Percentiles rank a stretch among this genome's conserved stretches.
Evolutionary conservation across 1,140 invertebrate species (phyloP).

Genomic region (Potamilus streckersoni): DNA sequence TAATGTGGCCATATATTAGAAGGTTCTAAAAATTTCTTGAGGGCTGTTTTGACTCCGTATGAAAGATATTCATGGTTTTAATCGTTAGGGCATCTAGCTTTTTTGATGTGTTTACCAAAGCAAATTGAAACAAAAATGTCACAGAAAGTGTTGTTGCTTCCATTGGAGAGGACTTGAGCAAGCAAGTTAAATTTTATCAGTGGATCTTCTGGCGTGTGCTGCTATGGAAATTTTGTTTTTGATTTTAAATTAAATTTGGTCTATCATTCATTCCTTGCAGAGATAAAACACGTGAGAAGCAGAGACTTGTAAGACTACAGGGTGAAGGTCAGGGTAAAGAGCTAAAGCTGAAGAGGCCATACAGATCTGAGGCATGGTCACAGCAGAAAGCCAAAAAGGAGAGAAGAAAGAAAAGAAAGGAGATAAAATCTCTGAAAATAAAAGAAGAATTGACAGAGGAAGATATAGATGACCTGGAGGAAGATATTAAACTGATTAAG

Average conservation of each 20-base stretch:
- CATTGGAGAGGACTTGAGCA: neutral
- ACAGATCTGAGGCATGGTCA: constrained; percentile 82
- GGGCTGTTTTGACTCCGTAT: too few species aligned
- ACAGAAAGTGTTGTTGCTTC: neutral
- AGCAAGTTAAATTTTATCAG: neutral
- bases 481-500: constrained; percentile 86
- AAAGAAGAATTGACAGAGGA: constrained; percentile 68
- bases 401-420: constrained; percentile 75
- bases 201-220: neutral
- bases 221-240: neutral
- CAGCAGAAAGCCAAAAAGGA: constrained; percentile 81
- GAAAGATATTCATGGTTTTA: too few species aligned
- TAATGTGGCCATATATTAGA: too few species aligned
- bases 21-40: too few species aligned
- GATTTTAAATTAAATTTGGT: neutral
- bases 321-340: constrained; percentile 70
- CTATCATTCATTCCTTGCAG: constrained; percentile 41
- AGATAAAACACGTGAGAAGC: constrained; percentile 83
- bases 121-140: neutral
- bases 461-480: constrained; percentile 85
- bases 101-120: too few species aligned
- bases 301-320: constrained; percentile 75
- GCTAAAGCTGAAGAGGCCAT: constrained; percentile 27
- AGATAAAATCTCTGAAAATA: constrained; percentile 69
- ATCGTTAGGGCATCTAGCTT: too few species aligned